Evolutionary conservation across 2,888 invertebrate species (phyloP).

Genomic region (Anoncus sp.): DNA sequence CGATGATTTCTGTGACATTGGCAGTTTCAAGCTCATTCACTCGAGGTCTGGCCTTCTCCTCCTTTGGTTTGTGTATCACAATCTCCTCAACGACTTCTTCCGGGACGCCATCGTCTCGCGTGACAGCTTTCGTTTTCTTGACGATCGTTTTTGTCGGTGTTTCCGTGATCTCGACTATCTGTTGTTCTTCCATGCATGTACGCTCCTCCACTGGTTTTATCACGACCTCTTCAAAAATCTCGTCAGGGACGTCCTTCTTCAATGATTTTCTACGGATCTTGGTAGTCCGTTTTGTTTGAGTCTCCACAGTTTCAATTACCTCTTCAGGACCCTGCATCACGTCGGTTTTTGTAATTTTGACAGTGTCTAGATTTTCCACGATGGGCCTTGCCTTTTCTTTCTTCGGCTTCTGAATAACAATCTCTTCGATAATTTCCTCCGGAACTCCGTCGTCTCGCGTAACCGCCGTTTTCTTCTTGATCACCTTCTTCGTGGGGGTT

Average conservation of each 20-base stretch:
- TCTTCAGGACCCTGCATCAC: constrained; percentile 61
- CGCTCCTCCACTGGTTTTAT: constrained; percentile 71
- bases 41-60: constrained; percentile 66
- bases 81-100: constrained; percentile 72
- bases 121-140: constrained; percentile 66
- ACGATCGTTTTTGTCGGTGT: constrained; percentile 71
- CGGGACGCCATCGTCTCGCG: constrained; percentile 66
- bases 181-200: constrained; percentile 76
- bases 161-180: constrained; percentile 69
- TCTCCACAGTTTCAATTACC: constrained; percentile 78
- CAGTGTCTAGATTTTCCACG: constrained; percentile 68
- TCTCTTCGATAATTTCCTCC: constrained; percentile 74
- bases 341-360: constrained; percentile 70
- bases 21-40: constrained; percentile 80
- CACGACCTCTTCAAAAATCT: constrained; percentile 69
- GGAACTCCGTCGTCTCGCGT: constrained; percentile 67
- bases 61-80: constrained; percentile 66
- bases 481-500: constrained; percentile 76
- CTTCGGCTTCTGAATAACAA: constrained; percentile 70
- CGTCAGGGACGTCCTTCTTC: constrained; percentile 63
- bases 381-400: constrained; percentile 70
- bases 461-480: constrained; percentile 75
- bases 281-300: constrained; percentile 79
- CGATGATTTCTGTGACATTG: constrained; percentile 68
- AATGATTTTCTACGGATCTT: constrained; percentile 75